Evolutionary conservation across 2,797 vertebrate species (phyloP).

Genomic region (Melanotaenia trifasciata): DNA sequence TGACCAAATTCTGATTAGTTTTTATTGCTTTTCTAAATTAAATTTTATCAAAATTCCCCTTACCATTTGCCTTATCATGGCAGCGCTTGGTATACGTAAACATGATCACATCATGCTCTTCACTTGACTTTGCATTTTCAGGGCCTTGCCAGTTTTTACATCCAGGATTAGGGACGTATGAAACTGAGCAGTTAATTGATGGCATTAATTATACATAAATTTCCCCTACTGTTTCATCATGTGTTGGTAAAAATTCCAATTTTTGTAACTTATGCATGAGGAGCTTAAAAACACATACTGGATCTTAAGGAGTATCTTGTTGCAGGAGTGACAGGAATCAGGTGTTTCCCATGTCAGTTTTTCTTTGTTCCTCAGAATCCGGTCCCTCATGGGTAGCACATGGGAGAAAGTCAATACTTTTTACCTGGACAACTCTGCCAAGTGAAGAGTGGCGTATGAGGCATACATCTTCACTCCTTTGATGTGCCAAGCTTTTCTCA

Average conservation of each 20-base stretch:
- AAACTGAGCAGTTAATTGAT: background rate
- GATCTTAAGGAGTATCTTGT: background rate
- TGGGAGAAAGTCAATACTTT: background rate
- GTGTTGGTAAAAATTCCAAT: background rate
- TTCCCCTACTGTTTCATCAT: background rate
- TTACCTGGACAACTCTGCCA: conserved; percentile 16
- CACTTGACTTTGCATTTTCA: background rate
- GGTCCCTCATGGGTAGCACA: conserved; percentile 15
- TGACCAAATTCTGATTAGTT: too few relatives aligned
- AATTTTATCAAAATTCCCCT: too few relatives aligned
- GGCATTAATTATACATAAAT: background rate
- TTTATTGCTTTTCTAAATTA: too few relatives aligned
- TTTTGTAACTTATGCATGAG: background rate
- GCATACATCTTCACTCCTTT: conserved; percentile 37
- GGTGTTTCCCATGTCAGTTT: conserved; percentile 3
- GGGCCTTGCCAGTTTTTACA: background rate
- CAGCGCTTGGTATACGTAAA: background rate
- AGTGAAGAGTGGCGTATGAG: conserved; percentile 26
- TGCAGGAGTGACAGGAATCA: background rate
- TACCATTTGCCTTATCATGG: too few relatives aligned
- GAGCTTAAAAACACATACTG: background rate
- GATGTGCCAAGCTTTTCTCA: conserved; percentile 38
- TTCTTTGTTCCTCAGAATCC: conserved; percentile 25
- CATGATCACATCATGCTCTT: background rate
- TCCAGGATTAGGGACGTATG: background rate